These are phyloP conservation scores for Bostrychus sinensis DNA, from an alignment of 2,113 vertebrate species.

Conservation along the genomic window DNA sequence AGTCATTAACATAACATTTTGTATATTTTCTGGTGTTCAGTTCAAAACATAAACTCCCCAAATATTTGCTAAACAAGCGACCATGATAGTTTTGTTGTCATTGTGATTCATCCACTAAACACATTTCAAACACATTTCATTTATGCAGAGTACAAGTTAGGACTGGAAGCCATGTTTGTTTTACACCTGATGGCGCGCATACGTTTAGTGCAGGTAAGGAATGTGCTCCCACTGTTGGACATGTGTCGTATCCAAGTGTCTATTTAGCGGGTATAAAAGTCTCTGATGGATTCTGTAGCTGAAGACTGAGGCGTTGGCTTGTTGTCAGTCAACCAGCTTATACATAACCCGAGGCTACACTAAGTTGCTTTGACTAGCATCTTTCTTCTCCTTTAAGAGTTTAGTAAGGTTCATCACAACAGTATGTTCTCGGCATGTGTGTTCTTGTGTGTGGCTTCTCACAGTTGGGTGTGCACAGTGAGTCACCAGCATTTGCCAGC, in stretches of 20 bases:
- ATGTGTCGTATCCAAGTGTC: background rate
- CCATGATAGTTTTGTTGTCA: no score
- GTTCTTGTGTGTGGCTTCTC: slow-evolving; percentile 20
- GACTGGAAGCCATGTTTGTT: slow-evolving; percentile 34
- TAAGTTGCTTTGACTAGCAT: background rate
- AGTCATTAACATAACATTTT: no score
- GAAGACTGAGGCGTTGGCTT: slow-evolving; percentile 47
- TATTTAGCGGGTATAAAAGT: slow-evolving; percentile 30
- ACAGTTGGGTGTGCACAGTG: slow-evolving; percentile 41
- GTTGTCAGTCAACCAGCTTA: slow-evolving; percentile 48
- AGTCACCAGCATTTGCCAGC: slow-evolving; percentile 32
- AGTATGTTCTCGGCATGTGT: slow-evolving; percentile 17
- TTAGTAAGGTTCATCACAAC: background rate
- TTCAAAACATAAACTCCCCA: no score
- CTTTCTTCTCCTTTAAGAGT: slow-evolving; percentile 10
- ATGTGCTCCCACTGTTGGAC: slow-evolving; percentile 24
- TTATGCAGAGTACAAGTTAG: slow-evolving; percentile 29
- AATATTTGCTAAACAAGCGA: no score
- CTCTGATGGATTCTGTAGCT: slow-evolving; percentile 47
- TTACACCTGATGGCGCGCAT: slow-evolving; percentile 1
- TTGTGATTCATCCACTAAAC: no score
- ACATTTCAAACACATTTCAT: no score
- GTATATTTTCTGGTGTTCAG: no score
- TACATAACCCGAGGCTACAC: slow-evolving; percentile 31
- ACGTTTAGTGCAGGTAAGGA: slow-evolving; percentile 23